Evolutionary conservation across 2,888 invertebrate genomes (phyloP), one percentile per base, ranked within the genome.

Genomic region (Neocrepidodera transversa): DNA sequence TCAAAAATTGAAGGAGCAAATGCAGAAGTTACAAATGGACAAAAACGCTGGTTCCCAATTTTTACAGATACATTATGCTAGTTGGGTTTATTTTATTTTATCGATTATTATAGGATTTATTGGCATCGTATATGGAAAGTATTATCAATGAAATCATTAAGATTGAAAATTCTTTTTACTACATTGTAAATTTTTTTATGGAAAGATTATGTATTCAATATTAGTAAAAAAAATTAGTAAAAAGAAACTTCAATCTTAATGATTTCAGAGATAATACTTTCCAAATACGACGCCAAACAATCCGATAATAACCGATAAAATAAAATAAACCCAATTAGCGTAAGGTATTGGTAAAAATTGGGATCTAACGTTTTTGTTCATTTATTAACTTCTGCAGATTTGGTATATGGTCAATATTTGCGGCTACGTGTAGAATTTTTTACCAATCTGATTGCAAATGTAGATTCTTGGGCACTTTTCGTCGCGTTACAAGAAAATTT

Each of bases 1-100:
- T 83, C 82, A 91, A 71, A 86, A 87, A 80, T 84, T 95, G 77
- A 93, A 90, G 85, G 88, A 89, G 78, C 87, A 89, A 79, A 68
- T 89, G 70, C 77, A 86, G 70, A 85, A 85, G 72, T 76, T 87
- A 75, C 14, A 43, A 26, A 14, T 26, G 11, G 18, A 36, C 8
- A 42, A 43, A 43, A 32, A 26, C 17, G 10, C n/a, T 30, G 10
- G 16, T 11, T 13, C 10, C 6, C n/a, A n/a, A n/a, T n/a, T n/a
- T n/a, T 7, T 18, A 1, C 20, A 18, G 10, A 20, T 42, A 18
- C 20, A 18, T 23, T 49, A 36, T 8, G 10, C 7, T 7, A 23
- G 32, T 30, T 52, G 52, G 52, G 28, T 42, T 32, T 42, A 42
- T 42, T 32, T 52, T 18, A 13, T 40, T 11, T 11, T 52, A n/a